phyloP scores from a whole-genome alignment of 1,140 invertebrate species.

The Camponotus pennsylvanicus region DNA sequence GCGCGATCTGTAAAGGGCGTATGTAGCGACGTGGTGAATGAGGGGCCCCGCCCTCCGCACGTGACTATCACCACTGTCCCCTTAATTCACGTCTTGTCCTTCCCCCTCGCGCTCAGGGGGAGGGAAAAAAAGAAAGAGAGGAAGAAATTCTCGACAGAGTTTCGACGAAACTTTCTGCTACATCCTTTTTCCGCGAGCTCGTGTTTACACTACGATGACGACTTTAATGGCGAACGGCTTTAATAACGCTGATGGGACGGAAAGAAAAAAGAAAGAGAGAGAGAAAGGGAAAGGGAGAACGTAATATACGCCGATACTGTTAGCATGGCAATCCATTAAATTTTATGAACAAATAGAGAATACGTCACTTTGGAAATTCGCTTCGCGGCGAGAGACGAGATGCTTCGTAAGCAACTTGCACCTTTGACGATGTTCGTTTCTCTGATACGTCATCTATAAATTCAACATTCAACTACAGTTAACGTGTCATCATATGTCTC shows the following conservation, averaged over 20 bases:
- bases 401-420: background rate
- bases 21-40: conserved; percentile 66
- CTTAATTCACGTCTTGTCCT: conserved; percentile 9
- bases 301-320: conserved; percentile 39
- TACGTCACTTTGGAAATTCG: conserved; percentile 19
- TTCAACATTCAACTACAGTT: conserved; percentile 23
- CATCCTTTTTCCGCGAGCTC: conserved; percentile 21
- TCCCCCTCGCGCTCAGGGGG: background rate
- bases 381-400: background rate
- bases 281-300: background rate
- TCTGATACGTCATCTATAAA: conserved; percentile 52
- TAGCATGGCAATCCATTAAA: conserved; percentile 50
- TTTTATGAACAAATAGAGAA: conserved; percentile 53
- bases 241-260: conserved; percentile 61
- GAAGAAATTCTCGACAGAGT: conserved; percentile 38
- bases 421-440: background rate
- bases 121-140: background rate
- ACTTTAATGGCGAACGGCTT: conserved; percentile 52
- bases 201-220: conserved; percentile 38
- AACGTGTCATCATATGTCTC: conserved; percentile 16
- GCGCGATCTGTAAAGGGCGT: conserved; percentile 60
- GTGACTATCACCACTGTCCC: conserved; percentile 66
- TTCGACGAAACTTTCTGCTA: conserved; percentile 47
- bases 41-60: conserved; percentile 74
- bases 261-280: background rate